Percentiles rank a stretch among this genome's conserved stretches.
These are phyloP conservation scores for Hirundo rustica DNA, from an alignment of 2,797 vertebrate species.

Conservation along the genomic window DNA sequence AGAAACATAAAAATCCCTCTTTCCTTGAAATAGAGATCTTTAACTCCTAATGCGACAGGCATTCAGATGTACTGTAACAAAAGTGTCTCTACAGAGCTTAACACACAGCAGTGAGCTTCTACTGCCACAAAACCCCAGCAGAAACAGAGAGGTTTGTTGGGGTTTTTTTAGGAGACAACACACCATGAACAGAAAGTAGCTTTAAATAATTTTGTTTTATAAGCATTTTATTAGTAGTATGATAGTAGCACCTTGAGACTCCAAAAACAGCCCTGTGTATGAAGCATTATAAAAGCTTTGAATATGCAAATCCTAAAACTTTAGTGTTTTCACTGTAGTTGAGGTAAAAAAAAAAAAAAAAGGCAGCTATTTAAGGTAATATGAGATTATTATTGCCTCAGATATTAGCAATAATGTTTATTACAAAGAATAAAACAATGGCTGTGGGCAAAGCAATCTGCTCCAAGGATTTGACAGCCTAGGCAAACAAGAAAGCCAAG, in stretches of 20 bases:
- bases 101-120: neutral
- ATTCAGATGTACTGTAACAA: neutral
- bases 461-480: neutral
- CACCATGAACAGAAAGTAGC: neutral
- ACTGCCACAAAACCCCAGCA: neutral
- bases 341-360: neutral
- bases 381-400: neutral
- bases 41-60: conserved; percentile 25
- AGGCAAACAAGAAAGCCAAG: neutral
- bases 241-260: conserved; percentile 15
- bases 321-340: neutral
- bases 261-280: neutral
- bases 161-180: neutral
- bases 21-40: conserved; percentile 53
- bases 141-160: neutral
- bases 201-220: conserved; percentile 6
- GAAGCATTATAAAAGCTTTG: neutral
- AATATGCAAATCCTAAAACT: neutral
- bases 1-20: conserved; percentile 59
- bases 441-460: neutral
- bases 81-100: conserved; percentile 11
- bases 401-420: neutral
- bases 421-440: neutral
- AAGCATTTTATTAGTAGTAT: neutral
- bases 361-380: neutral